Conservation (phyloP, 2,797 vertebrate genomes). For the Denticeps clupeoides region DNA sequence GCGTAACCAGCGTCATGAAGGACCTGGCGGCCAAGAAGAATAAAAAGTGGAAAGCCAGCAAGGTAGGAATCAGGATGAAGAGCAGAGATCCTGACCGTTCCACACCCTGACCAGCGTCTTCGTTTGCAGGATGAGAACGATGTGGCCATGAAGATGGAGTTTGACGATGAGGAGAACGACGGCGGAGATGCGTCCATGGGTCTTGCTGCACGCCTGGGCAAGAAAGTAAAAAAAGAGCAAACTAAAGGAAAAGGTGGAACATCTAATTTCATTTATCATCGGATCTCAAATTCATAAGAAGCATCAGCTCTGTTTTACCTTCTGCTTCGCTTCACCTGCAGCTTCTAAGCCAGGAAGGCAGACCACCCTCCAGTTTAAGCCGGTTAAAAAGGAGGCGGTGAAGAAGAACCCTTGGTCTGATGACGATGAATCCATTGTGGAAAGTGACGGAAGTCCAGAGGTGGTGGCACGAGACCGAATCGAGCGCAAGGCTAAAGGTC, state of each 20-base stretch:
- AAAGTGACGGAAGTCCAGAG: conserved; percentile 35
- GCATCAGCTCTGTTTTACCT: neutral
- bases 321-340: conserved; percentile 13
- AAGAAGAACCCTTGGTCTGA: conserved; percentile 68
- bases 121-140: conserved; percentile 51
- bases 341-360: conserved; percentile 64
- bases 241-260: conserved; percentile 50
- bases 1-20: conserved; percentile 82
- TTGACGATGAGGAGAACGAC: conserved; percentile 55
- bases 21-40: conserved; percentile 75
- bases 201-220: conserved; percentile 51
- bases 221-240: conserved; percentile 56
- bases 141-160: conserved; percentile 63
- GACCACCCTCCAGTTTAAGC: conserved; percentile 75
- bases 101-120: too few species aligned
- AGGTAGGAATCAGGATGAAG: conserved; percentile 44
- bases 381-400: conserved; percentile 55
- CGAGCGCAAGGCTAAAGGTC: too few species aligned
- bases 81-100: too few species aligned
- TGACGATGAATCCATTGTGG: conserved; percentile 43
- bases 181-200: conserved; percentile 29
- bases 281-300: too few species aligned
- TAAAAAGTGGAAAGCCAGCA: conserved; percentile 45
- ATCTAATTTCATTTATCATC: too few species aligned
- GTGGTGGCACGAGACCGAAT: too few species aligned